Evolutionary conservation across 2,888 invertebrate genomes (phyloP), one percentile per base, ranked within the genome.

Genomic region (Mythimna loreyi): DNA sequence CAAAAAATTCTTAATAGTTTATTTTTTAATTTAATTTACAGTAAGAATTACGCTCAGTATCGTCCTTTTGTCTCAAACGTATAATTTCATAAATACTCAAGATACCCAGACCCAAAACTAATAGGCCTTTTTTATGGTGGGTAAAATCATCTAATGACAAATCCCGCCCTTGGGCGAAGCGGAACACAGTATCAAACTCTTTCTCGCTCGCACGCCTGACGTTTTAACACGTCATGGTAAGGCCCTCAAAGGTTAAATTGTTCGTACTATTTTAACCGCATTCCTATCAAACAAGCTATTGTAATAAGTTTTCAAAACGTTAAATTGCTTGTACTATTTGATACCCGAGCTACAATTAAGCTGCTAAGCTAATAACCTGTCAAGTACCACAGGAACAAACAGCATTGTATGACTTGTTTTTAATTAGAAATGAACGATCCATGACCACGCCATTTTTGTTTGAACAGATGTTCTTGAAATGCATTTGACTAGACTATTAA

Each of bases 391-490:
- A 30, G 9, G 28, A 61, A 55, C 13, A 43, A 55, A 49, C 11
- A 33, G 33, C 13, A 0, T 9, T 33, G 11, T 19, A 6, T 7
- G 33, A 55, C 3, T 21, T 21, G 25, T 1, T 56, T 67, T 21
- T 45, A 70, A 47, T 47, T 47, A 36, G 21, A 23, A 67, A 45
- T 19, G 19, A 60, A 30, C 53, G 30, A 11, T 53, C n/a, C 53
- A n/a, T 30, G 11, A n/a, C 30, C 30, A 50, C 16, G 23, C 3
- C 25, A 25, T 25, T 8, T 25, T 16, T 19, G 50, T 25, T 7
- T 25, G 7, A 50, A 25, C 23, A 11, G 7, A 16, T 25, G 16
- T 23, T 49, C 13, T 23, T 49, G 23, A 49, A 23, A 23, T 49
- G 49, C 23, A 25, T 25, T 25, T 25, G 25, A 1, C 25, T 6